phyloP scores from a whole-genome alignment of 2,113 vertebrate genomes.

The Pristiophorus japonicus region DNA sequence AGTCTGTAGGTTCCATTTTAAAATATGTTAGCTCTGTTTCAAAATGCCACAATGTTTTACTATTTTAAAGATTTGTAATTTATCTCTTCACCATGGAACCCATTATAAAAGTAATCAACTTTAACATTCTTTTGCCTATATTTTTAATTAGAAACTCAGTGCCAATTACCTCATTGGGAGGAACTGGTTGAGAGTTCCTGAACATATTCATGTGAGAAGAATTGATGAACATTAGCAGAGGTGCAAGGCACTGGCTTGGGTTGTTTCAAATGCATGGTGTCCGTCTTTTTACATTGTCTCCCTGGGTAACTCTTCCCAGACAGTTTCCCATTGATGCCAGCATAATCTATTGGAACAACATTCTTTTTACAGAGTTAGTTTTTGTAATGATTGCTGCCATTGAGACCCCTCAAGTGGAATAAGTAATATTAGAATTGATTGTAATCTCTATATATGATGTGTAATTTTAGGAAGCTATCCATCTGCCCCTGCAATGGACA shows the following conservation, averaged over 20 bases:
- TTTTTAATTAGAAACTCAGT: neutral
- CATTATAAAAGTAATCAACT: no score
- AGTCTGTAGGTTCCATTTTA: no score
- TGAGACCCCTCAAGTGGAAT: neutral
- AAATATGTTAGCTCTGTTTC: no score
- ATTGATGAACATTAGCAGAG: neutral
- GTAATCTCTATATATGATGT: neutral
- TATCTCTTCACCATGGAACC: no score
- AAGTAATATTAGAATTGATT: neutral
- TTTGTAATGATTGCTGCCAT: neutral
- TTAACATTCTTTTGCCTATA: neutral
- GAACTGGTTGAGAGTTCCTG: neutral
- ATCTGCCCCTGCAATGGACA: conserved; percentile 52
- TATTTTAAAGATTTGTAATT: no score
- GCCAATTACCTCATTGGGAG: neutral
- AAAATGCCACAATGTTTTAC: no score
- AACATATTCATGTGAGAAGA: neutral
- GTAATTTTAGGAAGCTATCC: conserved; percentile 64
- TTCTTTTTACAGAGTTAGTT: neutral
- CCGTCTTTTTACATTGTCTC: neutral
- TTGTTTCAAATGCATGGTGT: neutral
- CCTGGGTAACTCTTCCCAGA: neutral
- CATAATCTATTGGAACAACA: neutral
- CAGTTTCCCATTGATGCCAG: neutral
- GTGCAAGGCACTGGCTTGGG: neutral